These are phyloP conservation scores for Meliscaeva auricollis DNA, from an alignment of 2,888 invertebrate species.

Conservation along the genomic window DNA sequence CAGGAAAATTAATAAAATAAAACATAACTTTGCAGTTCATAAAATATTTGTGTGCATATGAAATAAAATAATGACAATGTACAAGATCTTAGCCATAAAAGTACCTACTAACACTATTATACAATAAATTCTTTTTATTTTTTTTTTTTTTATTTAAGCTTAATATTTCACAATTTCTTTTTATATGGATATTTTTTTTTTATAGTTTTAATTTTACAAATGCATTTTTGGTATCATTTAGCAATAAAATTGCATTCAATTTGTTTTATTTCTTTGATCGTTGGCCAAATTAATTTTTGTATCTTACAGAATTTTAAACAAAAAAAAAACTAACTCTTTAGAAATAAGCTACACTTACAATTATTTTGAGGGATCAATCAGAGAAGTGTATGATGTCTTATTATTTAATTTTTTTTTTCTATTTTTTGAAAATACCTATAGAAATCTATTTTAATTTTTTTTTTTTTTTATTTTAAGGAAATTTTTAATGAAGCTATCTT, in stretches of 20 bases:
- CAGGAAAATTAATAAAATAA: neutral
- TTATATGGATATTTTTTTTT: neutral
- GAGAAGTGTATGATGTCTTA: neutral
- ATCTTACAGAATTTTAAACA: constrained; percentile 39
- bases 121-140: constrained; percentile 8
- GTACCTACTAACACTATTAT: constrained; percentile 9
- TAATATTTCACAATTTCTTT: constrained; percentile 18
- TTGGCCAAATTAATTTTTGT: constrained; percentile 50
- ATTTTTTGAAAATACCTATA: neutral
- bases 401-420: neutral
- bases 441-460: neutral
- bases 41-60: constrained; percentile 26
- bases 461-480: neutral
- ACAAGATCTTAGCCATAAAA: constrained; percentile 36
- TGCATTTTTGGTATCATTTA: constrained; percentile 70
- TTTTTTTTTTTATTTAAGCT: constrained; percentile 8
- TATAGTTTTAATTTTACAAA: constrained; percentile 55
- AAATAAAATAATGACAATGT: constrained; percentile 42
- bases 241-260: constrained; percentile 31
- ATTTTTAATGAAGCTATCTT: constrained; percentile 69
- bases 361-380: neutral
- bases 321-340: constrained; percentile 40
- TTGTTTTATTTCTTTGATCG: constrained; percentile 9
- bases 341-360: neutral
- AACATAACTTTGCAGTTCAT: constrained; percentile 4